phyloP scores from a whole-genome alignment of 2,113 vertebrate species.

The Isichthys henryi region DNA sequence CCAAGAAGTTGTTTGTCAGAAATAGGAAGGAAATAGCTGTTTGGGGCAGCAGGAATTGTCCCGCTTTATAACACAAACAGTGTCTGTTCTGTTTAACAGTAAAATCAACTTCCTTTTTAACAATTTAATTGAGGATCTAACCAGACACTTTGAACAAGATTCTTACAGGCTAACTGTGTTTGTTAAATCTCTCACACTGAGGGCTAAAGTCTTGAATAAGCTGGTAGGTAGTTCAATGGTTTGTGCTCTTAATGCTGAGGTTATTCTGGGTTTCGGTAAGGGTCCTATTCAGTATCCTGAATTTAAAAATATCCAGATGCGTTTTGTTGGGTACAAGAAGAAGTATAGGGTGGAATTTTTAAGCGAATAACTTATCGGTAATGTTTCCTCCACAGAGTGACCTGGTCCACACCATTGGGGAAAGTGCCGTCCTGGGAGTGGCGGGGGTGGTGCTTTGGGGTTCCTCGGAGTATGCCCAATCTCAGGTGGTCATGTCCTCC shows the following conservation, averaged over 20 bases:
- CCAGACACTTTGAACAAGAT: not conserved
- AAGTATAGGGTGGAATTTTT: not conserved
- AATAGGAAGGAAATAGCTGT: not conserved
- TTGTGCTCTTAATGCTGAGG: not conserved
- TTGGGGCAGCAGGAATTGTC: not conserved
- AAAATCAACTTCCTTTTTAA: not conserved
- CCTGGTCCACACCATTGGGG: slow-evolving; percentile 76
- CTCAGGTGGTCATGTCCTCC: slow-evolving; percentile 46
- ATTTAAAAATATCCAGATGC: not conserved
- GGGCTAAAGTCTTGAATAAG: not conserved
- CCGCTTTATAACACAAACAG: not conserved
- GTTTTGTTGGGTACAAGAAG: not conserved
- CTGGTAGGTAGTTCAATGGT: not conserved
- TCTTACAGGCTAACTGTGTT: not conserved
- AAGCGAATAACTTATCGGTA: not conserved
- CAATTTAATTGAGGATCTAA: not conserved
- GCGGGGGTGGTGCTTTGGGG: slow-evolving; percentile 83
- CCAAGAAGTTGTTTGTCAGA: not conserved
- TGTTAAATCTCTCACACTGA: not conserved
- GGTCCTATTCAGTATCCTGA: not conserved
- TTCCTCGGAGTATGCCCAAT: slow-evolving; percentile 58
- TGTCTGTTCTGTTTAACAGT: not conserved
- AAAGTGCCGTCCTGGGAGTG: slow-evolving; percentile 71
- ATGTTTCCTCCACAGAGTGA: slow-evolving; percentile 63
- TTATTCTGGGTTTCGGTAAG: not conserved